Evolutionary conservation across 2,113 vertebrate genomes (phyloP).

Genomic region (Aldabrachelys gigantea): DNA sequence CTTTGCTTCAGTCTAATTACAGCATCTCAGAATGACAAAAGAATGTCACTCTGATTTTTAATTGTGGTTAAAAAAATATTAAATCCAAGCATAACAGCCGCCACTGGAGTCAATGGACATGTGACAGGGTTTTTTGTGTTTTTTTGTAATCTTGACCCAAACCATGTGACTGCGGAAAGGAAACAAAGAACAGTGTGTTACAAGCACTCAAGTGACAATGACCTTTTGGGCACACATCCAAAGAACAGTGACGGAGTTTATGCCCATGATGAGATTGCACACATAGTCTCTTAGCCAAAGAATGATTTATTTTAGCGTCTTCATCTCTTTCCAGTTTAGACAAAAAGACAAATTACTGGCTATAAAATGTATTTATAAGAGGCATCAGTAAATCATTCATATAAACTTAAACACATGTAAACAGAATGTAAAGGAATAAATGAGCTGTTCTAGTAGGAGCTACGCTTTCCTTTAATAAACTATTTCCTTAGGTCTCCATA

Average conservation of each 20-base stretch:
- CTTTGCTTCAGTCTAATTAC: background rate
- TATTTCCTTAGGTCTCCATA: slow-evolving; percentile 11
- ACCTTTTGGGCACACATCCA: background rate
- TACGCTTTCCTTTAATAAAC: background rate
- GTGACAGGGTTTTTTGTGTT: background rate
- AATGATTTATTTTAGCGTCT: background rate
- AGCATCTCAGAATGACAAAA: background rate
- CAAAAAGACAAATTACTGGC: background rate
- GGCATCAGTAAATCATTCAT: background rate
- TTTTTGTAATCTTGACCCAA: background rate
- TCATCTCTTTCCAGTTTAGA: background rate
- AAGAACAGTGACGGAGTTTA: background rate
- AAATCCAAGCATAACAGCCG: background rate
- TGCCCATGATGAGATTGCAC: too few relatives aligned
- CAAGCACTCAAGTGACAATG: background rate
- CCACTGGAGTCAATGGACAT: background rate
- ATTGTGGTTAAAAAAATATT: background rate
- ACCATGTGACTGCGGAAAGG: background rate
- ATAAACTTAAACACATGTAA: background rate
- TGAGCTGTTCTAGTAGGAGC: background rate
- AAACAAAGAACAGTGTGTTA: background rate
- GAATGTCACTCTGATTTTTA: background rate
- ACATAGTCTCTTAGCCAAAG: rapidly evolving
- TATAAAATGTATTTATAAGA: background rate
- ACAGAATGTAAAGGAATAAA: background rate